These are phyloP conservation scores for Shargacucullia verbasci DNA, from an alignment of 2,888 invertebrate genomes.

Conservation along the genomic window DNA sequence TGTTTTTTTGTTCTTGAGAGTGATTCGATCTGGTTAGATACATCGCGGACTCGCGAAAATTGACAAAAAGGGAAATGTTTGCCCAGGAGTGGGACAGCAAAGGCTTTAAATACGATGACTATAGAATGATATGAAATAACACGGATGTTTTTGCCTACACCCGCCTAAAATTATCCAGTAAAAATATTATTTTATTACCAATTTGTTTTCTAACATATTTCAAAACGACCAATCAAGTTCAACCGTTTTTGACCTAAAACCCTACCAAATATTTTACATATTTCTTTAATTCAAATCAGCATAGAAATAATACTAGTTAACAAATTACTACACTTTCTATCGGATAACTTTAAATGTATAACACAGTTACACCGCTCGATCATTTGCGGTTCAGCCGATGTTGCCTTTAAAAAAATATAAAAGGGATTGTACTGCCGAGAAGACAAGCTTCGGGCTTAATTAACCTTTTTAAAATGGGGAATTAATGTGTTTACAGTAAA, in stretches of 20 bases:
- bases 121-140: too few species aligned
- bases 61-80: too few species aligned
- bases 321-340: conserved; percentile 83
- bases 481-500: conserved; percentile 15
- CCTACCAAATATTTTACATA: not conserved
- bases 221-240: not conserved
- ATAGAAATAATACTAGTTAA: conserved; percentile 69
- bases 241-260: conserved; percentile 24
- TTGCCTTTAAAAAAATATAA: conserved; percentile 82
- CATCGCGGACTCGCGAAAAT: too few species aligned
- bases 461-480: conserved; percentile 23
- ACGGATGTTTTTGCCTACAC: too few species aligned
- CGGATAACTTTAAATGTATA: conserved; percentile 81
- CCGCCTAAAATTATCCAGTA: too few species aligned
- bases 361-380: conserved; percentile 82
- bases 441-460: conserved; percentile 59
- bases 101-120: too few species aligned
- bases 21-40: too few species aligned
- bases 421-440: conserved; percentile 75
- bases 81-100: too few species aligned
- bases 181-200: too few species aligned
- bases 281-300: conserved; percentile 38
- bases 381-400: conserved; percentile 75
- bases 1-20: too few species aligned
- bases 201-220: not conserved